Evolutionary conservation across 2,797 vertebrate genomes (phyloP).

Genomic region (Alfaro cultratus): DNA sequence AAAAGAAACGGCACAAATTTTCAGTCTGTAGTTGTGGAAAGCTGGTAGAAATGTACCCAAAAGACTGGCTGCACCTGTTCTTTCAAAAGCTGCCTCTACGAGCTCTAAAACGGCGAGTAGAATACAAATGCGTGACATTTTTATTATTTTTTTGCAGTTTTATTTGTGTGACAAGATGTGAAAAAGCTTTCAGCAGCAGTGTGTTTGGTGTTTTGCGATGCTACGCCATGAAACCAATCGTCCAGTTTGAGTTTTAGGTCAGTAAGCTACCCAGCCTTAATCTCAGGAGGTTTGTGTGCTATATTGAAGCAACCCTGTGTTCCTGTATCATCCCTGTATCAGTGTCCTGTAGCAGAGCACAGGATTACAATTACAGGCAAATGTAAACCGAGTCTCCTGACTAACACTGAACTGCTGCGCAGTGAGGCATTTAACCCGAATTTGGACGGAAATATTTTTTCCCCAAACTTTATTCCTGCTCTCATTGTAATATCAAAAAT

Average conservation of each 20-base stretch:
- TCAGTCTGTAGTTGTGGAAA: not conserved
- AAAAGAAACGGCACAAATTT: not conserved
- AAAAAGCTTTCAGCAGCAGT: not conserved
- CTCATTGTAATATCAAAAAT: not conserved
- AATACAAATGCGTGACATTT: not conserved
- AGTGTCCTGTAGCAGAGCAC: not conserved
- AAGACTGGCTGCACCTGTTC: not conserved
- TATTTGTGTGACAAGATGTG: not conserved
- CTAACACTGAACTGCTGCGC: not conserved
- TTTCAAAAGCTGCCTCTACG: not conserved
- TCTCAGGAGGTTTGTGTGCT: conserved; percentile 9
- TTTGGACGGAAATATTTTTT: not conserved
- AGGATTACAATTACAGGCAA: not conserved
- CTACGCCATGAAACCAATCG: conserved; percentile 21
- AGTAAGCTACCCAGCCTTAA: conserved; percentile 12
- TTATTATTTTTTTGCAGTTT: not conserved
- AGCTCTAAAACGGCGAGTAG: not conserved
- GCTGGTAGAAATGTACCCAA: not conserved
- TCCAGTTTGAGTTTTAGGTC: conserved; percentile 8
- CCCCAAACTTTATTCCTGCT: not conserved
- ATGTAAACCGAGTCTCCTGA: not conserved
- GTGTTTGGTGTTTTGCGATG: conserved; percentile 19
- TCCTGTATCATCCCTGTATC: not conserved
- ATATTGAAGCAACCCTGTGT: not conserved
- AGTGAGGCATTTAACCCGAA: not conserved